phyloP scores from a whole-genome alignment of 2,797 vertebrate species.

The Hippocampus kuda region DNA sequence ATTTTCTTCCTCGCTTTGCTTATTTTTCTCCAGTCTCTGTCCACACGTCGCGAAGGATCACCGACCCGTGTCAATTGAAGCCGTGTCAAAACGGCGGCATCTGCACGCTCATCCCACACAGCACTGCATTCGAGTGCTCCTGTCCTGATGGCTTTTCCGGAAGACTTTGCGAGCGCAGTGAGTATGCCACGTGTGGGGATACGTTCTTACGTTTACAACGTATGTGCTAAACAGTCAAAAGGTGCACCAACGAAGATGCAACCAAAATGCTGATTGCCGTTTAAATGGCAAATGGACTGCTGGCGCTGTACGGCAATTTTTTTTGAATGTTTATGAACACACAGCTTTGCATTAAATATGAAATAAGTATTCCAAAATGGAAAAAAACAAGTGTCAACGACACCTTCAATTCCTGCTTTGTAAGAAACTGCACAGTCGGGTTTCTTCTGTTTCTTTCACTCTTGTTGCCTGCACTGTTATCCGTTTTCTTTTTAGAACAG shows the following conservation, averaged over 20 bases:
- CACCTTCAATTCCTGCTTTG: neutral
- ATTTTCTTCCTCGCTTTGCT: neutral
- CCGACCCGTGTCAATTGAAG: constrained; percentile 60
- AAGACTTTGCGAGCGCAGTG: constrained; percentile 73
- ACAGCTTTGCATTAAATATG: too few relatives aligned
- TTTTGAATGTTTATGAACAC: too few relatives aligned
- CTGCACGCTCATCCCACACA: constrained; percentile 54
- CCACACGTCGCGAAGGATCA: constrained; percentile 16
- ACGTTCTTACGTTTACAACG: neutral
- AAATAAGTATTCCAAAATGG: too few relatives aligned
- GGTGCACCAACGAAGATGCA: neutral
- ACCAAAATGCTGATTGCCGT: neutral
- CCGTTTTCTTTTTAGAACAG: constrained; percentile 64
- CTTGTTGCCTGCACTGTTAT: constrained; percentile 18
- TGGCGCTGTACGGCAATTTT: too few relatives aligned
- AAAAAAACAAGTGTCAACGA: too few relatives aligned
- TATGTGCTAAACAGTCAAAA: neutral
- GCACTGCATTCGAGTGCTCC: constrained; percentile 62
- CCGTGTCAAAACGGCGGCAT: constrained; percentile 77
- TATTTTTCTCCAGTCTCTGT: constrained; percentile 16
- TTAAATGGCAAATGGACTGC: neutral
- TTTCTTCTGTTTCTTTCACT: constrained; percentile 10
- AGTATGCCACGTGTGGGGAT: constrained; percentile 32
- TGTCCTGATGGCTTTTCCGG: constrained; percentile 74
- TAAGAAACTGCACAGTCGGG: neutral